Base-by-base conservation (phyloP, 2,888 invertebrate species). In the Punctoribates punctum region DNA sequence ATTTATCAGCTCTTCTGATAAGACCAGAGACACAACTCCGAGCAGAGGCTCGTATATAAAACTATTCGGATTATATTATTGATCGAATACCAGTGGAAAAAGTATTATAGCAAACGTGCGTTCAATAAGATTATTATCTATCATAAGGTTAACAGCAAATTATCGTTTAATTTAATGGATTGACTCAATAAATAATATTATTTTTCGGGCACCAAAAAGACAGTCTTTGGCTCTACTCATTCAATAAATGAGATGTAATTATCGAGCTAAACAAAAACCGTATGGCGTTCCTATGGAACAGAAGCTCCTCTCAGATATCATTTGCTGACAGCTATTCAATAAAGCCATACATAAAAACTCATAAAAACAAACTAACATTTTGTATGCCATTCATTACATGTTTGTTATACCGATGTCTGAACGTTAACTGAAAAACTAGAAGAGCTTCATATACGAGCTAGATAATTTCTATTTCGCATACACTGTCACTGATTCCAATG, bases 91-190 rank as follows among this genome's bases (percentile, higher is more conserved):
- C 54, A 54, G 20, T 54, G 20, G 6, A 54, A 54, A 20, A 54
- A 11, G 8, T 3, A 34, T 34, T 54, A 54, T 65, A 27, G 17
- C 9, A 65, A 27, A n/a, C 34, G 65, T 65, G 65, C 65, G 34
- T 25, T 65, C 65, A 65, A 65, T 65, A 34, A 65, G 65, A 65
- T 65, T 34, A 34, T 34, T 34, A 65, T 65, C 65, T 65, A 34
- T n/a, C n/a, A 17, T 65, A 65, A 34, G 38, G 65, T 65, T 65
- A 27, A 34, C 51, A 65, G 65, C 34, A 34, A 65, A 65, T 34
- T 27, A 17, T 65, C 65, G 17, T 65, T 65, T 65, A 65, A 27
- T 65, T 38, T 65, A 65, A 65, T 65, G 65, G 65, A 65, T 65
- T 27, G 29, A 38, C 34, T 38, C 34, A 20, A 65, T 65, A 65